Conservation (phyloP, 2,888 invertebrate species). For the Latrodectus hesperus region DNA sequence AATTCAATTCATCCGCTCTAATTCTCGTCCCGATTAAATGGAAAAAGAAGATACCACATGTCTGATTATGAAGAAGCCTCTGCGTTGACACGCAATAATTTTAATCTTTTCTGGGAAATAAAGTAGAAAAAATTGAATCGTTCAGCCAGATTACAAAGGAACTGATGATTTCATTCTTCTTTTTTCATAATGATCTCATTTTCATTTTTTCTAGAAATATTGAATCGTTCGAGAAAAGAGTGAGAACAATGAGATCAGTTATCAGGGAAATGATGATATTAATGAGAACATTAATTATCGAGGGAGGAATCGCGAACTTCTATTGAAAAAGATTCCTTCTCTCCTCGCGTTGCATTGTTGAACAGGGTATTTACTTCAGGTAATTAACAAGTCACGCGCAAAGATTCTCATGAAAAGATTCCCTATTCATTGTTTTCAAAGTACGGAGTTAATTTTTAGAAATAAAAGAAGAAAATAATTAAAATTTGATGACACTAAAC, state of each 20-base stretch:
- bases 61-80: conserved; percentile 5
- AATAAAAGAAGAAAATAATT: no score
- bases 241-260: conserved; percentile 55
- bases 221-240: conserved; percentile 17
- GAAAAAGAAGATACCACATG: no score
- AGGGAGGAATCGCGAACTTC: neutral
- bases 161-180: conserved; percentile 35
- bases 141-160: conserved; percentile 19
- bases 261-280: conserved; percentile 59
- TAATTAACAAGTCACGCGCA: no score
- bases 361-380: no score
- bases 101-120: conserved; percentile 26
- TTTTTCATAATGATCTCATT: neutral
- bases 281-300: conserved; percentile 59
- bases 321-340: no score
- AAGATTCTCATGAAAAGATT: no score
- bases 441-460: no score
- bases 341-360: no score
- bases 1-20: no score
- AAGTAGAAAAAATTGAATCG: conserved; percentile 31
- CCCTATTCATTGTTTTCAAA: no score
- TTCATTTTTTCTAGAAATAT: conserved; percentile 8
- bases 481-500: no score
- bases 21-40: no score
- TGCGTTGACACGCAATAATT: conserved; percentile 38